phyloP scores from a whole-genome alignment of 2,113 vertebrate genomes.

The Silurus asotus region DNA sequence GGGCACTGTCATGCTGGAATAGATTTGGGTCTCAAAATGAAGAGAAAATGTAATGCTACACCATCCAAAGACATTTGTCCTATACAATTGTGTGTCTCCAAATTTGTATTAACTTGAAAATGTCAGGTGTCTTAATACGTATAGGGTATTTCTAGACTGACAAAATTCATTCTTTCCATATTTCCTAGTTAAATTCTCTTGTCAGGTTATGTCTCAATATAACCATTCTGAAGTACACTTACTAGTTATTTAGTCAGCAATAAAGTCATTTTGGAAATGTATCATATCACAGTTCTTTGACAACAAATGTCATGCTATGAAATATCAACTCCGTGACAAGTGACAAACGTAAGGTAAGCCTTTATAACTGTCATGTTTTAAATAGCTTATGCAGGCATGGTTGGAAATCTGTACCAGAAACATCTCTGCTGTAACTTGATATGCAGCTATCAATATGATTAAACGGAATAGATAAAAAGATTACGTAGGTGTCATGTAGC shows the following conservation, averaged over 20 bases:
- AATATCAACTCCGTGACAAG: background rate
- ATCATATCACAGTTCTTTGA: background rate
- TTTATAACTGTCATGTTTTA: background rate
- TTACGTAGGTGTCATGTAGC: background rate
- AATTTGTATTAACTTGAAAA: too few species aligned
- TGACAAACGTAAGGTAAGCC: background rate
- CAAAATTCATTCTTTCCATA: background rate
- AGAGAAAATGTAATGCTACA: too few species aligned
- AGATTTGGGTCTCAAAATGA: too few species aligned
- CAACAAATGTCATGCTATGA: background rate
- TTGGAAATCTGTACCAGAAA: background rate
- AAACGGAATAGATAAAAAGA: background rate
- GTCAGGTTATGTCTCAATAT: background rate
- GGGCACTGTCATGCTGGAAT: too few species aligned
- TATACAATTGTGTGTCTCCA: too few species aligned
- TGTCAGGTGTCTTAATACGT: too few species aligned
- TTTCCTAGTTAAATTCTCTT: background rate
- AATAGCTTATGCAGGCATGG: background rate
- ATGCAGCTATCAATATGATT: background rate
- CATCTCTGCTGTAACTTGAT: background rate
- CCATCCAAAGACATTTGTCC: too few species aligned
- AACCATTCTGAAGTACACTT: background rate
- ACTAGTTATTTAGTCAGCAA: background rate
- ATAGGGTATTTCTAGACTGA: background rate
- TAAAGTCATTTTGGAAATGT: background rate